Evolutionary conservation across 2,797 vertebrate genomes (phyloP).

Genomic region (Macropodus opercularis): DNA sequence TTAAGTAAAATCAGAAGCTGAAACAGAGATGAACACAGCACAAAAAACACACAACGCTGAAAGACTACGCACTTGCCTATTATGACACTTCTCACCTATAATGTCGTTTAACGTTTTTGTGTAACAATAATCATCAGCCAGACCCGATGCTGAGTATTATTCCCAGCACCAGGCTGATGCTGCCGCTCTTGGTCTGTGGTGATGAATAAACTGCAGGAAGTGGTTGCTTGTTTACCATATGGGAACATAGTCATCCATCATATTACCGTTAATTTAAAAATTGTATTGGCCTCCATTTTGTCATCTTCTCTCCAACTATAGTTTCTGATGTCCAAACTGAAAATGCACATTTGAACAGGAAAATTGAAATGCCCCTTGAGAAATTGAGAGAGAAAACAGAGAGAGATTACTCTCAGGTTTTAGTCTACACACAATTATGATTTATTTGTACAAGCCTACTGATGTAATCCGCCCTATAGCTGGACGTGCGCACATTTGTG

Average conservation of each 20-base stretch:
- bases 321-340: neutral
- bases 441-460: slow-evolving; percentile 36
- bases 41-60: too few relatives aligned
- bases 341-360: neutral
- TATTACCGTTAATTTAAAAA: neutral
- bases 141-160: neutral
- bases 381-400: neutral
- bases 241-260: neutral
- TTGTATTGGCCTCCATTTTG: neutral
- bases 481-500: slow-evolving; percentile 11
- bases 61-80: too few relatives aligned
- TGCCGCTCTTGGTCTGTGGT: neutral
- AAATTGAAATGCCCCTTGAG: neutral
- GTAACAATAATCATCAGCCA: neutral
- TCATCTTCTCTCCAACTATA: neutral
- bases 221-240: neutral
- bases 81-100: neutral
- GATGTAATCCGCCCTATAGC: slow-evolving; percentile 42
- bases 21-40: too few relatives aligned
- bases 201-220: neutral
- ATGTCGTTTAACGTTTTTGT: neutral
- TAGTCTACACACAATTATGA: slow-evolving; percentile 29
- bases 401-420: slow-evolving; percentile 22
- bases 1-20: too few relatives aligned
- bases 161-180: neutral